Percentiles rank a stretch among this genome's conserved stretches.
phyloP scores from a whole-genome alignment of 1,140 invertebrate genomes.

The Dufourea novaeangliae region DNA sequence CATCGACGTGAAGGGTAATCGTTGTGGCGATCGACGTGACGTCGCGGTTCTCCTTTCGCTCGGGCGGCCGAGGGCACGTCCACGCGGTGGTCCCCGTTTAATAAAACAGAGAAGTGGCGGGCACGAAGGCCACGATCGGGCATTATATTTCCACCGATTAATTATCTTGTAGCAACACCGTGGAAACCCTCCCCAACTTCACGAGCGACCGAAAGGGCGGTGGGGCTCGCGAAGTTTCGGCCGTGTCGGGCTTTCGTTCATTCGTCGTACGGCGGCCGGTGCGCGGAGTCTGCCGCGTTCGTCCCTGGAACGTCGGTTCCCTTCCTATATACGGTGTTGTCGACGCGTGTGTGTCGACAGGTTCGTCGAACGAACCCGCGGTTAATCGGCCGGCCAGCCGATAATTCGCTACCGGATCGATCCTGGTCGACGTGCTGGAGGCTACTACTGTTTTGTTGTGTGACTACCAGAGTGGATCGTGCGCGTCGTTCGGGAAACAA shows the following conservation, averaged over 20 bases:
- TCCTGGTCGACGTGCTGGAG: neutral
- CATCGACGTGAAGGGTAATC: conserved; percentile 2
- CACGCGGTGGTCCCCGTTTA: neutral
- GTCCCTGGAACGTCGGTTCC: too few relatives aligned
- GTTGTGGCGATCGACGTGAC: conserved; percentile 4
- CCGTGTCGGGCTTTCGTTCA: conserved; percentile 66
- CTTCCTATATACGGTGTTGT: conserved; percentile 8
- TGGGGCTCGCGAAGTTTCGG: conserved; percentile 71
- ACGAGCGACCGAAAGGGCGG: conserved; percentile 60
- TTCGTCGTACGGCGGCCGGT: conserved; percentile 72
- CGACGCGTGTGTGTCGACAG: conserved; percentile 12
- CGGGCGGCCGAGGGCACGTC: too few relatives aligned
- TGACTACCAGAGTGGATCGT: neutral
- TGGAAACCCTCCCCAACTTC: conserved; percentile 54
- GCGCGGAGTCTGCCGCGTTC: conserved; percentile 47
- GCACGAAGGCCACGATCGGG: conserved; percentile 49
- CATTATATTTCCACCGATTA: conserved; percentile 68
- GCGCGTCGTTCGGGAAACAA: neutral
- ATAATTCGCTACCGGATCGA: neutral
- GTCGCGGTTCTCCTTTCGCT: too few relatives aligned
- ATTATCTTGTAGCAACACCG: conserved; percentile 62
- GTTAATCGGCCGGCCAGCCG: neutral
- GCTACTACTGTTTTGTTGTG: neutral
- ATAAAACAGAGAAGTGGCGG: conserved; percentile 36
- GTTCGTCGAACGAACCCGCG: neutral